These are phyloP conservation scores for Scaptomyza hsui DNA, from an alignment of 1,140 invertebrate genomes.

Conservation along the genomic window DNA sequence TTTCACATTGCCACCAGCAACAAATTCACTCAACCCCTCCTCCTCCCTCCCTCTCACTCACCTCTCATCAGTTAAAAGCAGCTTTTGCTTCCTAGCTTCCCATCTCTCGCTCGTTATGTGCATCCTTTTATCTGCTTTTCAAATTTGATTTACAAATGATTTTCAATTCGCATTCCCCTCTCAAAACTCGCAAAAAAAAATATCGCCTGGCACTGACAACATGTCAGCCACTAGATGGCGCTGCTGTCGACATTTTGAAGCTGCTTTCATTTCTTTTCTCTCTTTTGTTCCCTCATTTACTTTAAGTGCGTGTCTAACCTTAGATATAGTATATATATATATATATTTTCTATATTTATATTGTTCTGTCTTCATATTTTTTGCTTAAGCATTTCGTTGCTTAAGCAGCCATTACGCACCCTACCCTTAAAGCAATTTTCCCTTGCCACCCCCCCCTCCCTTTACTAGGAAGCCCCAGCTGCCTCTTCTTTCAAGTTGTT, in stretches of 20 bases:
- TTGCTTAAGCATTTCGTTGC: constrained; percentile 15
- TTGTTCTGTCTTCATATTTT: constrained; percentile 2
- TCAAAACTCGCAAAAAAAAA: background rate
- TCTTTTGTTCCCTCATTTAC: constrained; percentile 1
- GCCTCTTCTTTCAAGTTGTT: constrained; percentile 4
- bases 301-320: constrained; percentile 14
- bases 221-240: constrained; percentile 23
- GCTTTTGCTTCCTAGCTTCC: background rate
- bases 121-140: constrained; percentile 50
- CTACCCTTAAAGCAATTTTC: background rate
- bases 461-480: constrained; percentile 3
- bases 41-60: too few species aligned
- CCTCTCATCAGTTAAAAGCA: background rate
- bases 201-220: constrained; percentile 27
- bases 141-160: constrained; percentile 70
- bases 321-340: constrained; percentile 5
- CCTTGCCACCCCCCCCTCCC: background rate
- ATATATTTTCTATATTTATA: constrained; percentile 4
- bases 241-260: background rate
- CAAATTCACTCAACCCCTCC: background rate
- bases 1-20: constrained; percentile 44
- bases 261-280: background rate
- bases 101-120: constrained; percentile 35
- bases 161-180: constrained; percentile 42
- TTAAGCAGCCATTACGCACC: constrained; percentile 13